These are phyloP conservation scores for Danio choprae DNA, from an alignment of 2,797 vertebrate genomes.

Conservation along the genomic window DNA sequence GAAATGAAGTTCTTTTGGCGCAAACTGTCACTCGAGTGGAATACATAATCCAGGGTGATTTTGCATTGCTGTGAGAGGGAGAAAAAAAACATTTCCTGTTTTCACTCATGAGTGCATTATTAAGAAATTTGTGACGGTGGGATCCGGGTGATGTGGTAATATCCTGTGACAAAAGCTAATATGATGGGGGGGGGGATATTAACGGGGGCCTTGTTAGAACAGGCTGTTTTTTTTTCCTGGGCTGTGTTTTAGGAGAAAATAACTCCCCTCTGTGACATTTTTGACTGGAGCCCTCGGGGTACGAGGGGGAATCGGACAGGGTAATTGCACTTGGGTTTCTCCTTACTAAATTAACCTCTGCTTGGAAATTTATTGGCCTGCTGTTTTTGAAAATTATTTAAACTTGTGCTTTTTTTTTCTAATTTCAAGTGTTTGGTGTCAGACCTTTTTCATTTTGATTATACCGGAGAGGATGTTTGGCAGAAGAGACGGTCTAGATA, in stretches of 20 bases:
- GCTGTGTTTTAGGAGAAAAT: constrained; percentile 60
- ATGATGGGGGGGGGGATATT: constrained; percentile 71
- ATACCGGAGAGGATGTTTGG: constrained; percentile 69
- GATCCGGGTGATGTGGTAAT: constrained; percentile 64
- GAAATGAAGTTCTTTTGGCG: constrained; percentile 54
- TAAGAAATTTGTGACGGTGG: constrained; percentile 60
- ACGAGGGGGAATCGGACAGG: constrained; percentile 75
- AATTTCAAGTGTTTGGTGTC: constrained; percentile 34
- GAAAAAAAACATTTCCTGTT: constrained; percentile 32
- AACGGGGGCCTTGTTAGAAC: constrained; percentile 59
- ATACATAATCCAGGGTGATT: constrained; percentile 37
- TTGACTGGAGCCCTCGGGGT: constrained; percentile 78
- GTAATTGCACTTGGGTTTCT: constrained; percentile 79
- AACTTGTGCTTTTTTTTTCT: constrained; percentile 74
- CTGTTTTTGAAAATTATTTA: constrained; percentile 79
- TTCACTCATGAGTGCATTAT: constrained; percentile 47
- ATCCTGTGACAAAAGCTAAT: constrained; percentile 72
- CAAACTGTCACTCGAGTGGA: constrained; percentile 59
- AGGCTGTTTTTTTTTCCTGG: constrained; percentile 71
- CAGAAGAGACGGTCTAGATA: constrained; percentile 60
- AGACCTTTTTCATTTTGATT: constrained; percentile 60
- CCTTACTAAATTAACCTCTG: constrained; percentile 82
- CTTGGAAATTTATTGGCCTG: constrained; percentile 78
- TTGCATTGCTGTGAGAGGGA: constrained; percentile 12
- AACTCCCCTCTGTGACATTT: constrained; percentile 75